phyloP scores from a whole-genome alignment of 2,797 vertebrate genomes.

The Neosalanx taihuensis region DNA sequence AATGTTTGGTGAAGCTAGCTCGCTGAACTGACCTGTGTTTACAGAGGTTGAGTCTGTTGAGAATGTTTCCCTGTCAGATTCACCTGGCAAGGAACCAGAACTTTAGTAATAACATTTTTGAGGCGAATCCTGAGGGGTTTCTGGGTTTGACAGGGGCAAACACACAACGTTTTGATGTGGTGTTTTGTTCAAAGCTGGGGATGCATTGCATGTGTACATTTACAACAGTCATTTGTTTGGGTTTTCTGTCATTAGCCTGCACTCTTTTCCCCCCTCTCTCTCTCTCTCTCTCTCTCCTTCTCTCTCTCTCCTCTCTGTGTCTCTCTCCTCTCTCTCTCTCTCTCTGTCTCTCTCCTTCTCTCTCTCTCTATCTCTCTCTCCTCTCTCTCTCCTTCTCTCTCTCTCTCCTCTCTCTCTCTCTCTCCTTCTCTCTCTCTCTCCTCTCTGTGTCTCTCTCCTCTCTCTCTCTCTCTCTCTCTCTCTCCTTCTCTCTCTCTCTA shows the following conservation, averaged over 20 bases:
- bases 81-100: constrained; percentile 14
- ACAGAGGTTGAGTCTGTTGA: constrained; percentile 6
- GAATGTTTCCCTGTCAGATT: background rate
- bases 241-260: constrained; percentile 9
- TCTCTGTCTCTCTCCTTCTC: constrained; percentile 10
- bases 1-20: background rate
- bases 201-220: constrained; percentile 9
- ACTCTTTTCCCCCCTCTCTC: background rate
- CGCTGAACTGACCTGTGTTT: background rate
- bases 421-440: background rate
- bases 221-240: constrained; percentile 36
- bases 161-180: constrained; percentile 36
- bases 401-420: constrained; percentile 6
- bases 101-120: constrained; percentile 18
- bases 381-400: background rate
- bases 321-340: background rate
- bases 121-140: background rate
- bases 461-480: constrained; percentile 10
- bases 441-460: background rate
- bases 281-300: constrained; percentile 7
- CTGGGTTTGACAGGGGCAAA: constrained; percentile 17
- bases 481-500: background rate
- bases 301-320: background rate
- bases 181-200: constrained; percentile 35
- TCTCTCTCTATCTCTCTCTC: constrained; percentile 1